Conservation (phyloP, 2,113 vertebrate genomes). For the Rhineura floridana region DNA sequence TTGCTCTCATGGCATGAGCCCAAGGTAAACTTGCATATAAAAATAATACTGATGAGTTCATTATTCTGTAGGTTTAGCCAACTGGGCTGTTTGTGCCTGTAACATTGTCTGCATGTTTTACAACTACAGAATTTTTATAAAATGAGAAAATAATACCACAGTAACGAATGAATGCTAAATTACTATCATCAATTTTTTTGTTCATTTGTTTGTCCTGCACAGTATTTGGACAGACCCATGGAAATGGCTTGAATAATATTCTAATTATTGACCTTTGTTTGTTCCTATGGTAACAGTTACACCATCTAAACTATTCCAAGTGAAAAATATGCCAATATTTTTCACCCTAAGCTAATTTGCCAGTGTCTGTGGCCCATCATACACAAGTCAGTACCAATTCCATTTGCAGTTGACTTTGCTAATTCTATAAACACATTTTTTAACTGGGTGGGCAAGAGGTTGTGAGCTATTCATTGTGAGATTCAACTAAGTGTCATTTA, state of each 20-base stretch:
- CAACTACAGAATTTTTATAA: conserved; percentile 56
- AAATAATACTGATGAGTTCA: conserved; percentile 74
- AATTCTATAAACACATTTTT: neutral
- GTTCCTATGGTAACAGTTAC: conserved; percentile 66
- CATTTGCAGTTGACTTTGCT: neutral
- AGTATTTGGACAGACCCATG: conserved; percentile 48
- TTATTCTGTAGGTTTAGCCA: conserved; percentile 68
- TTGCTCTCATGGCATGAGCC: conserved; percentile 52
- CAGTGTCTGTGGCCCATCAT: neutral
- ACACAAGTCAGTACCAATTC: neutral
- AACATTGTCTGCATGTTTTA: conserved; percentile 64
- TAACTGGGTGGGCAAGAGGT: neutral
- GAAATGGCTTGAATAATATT: conserved; percentile 52
- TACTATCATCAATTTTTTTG: conserved; percentile 40
- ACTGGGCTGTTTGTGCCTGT: conserved; percentile 59
- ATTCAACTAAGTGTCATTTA: neutral
- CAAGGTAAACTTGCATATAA: conserved; percentile 62
- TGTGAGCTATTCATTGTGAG: neutral
- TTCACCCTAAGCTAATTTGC: neutral
- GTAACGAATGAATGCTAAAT: conserved; percentile 56
- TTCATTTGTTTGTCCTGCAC: conserved; percentile 44
- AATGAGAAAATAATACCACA: conserved; percentile 39
- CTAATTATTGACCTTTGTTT: conserved; percentile 56
- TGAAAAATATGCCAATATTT: conserved; percentile 12
- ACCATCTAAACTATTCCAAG: conserved; percentile 53